These are phyloP conservation scores for Triplophysa dalaica DNA, from an alignment of 2,113 vertebrate genomes.

Conservation along the genomic window DNA sequence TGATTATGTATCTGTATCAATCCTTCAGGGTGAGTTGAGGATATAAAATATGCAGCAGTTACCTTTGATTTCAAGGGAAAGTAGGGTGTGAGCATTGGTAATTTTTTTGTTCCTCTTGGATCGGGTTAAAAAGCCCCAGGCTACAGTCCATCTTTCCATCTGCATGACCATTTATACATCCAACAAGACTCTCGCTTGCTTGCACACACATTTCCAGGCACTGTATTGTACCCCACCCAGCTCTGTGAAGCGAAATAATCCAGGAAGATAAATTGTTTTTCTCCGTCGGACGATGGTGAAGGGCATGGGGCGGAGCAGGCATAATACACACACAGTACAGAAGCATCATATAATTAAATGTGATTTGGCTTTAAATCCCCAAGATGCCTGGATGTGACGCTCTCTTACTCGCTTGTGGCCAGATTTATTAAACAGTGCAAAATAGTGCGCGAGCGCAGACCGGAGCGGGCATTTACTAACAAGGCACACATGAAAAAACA, in stretches of 20 bases:
- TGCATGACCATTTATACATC: not conserved
- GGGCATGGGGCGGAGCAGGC: not conserved
- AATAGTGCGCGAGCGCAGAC: too few relatives aligned
- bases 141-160: not conserved
- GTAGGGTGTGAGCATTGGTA: not conserved
- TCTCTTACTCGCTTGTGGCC: too few relatives aligned
- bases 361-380: not conserved
- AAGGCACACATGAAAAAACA: too few relatives aligned
- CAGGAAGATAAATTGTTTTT: slow-evolving; percentile 58
- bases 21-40: not conserved
- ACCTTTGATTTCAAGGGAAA: not conserved
- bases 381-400: too few relatives aligned
- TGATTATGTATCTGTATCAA: not conserved
- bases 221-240: not conserved
- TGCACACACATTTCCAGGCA: slow-evolving; percentile 33
- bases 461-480: too few relatives aligned
- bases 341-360: not conserved
- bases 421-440: too few relatives aligned
- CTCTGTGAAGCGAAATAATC: slow-evolving; percentile 60
- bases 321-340: not conserved
- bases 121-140: not conserved
- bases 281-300: slow-evolving; percentile 6
- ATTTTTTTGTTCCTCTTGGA: not conserved
- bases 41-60: not conserved
- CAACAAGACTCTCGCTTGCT: not conserved